Evolutionary conservation across 2,888 invertebrate genomes (phyloP).

Genomic region (Hetaerina titia): DNA sequence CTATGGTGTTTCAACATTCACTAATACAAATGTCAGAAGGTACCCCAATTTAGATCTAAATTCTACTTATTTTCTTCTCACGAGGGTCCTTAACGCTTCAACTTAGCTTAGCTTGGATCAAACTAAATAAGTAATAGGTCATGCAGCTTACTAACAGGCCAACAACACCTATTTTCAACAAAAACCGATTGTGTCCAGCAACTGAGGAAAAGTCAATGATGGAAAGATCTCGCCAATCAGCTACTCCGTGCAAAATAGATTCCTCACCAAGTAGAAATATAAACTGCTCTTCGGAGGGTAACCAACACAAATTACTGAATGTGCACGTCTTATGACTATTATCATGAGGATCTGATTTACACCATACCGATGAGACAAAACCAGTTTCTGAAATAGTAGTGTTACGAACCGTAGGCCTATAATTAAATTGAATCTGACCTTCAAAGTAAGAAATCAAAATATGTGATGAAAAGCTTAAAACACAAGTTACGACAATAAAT

Average conservation of each 20-base stretch:
- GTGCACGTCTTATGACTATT: conserved; percentile 72
- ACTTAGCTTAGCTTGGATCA: no score
- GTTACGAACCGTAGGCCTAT: neutral
- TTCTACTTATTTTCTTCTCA: no score
- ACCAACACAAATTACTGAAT: conserved; percentile 77
- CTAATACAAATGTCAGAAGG: no score
- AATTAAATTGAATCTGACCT: neutral
- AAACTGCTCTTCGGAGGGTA: conserved; percentile 74
- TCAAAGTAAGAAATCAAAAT: neutral
- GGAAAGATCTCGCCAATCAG: conserved; percentile 73
- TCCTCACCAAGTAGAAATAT: conserved; percentile 74
- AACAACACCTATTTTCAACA: conserved; percentile 73
- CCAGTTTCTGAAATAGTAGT: neutral
- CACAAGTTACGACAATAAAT: neutral
- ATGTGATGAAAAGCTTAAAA: neutral
- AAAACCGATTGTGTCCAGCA: conserved; percentile 75
- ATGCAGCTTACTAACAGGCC: neutral
- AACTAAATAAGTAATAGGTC: neutral
- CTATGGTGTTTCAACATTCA: no score
- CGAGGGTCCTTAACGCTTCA: no score
- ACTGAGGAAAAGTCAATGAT: conserved; percentile 76
- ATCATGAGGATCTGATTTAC: neutral
- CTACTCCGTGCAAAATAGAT: conserved; percentile 74
- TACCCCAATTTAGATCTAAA: no score
- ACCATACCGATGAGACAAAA: conserved; percentile 49